phyloP scores from a whole-genome alignment of 2,797 vertebrate species.

The Sciurus vulgaris region DNA sequence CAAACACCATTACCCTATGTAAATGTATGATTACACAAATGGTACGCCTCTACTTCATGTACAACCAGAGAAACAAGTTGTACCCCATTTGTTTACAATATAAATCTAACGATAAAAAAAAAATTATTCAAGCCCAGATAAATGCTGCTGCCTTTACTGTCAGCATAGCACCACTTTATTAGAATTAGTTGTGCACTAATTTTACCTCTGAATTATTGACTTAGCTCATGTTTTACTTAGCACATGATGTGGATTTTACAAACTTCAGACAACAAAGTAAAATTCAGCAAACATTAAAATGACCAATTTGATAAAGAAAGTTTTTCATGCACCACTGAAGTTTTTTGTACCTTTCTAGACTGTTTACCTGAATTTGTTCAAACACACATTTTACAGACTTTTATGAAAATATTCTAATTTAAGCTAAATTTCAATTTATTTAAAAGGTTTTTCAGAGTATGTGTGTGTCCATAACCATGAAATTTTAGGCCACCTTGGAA shows the following conservation, averaged over 20 bases:
- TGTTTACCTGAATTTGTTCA: background rate
- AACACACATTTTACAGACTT: background rate
- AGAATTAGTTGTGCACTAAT: background rate
- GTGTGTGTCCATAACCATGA: background rate
- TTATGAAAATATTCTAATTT: slow-evolving; percentile 17
- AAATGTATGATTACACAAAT: too few species aligned
- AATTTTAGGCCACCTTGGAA: background rate
- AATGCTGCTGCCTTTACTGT: background rate
- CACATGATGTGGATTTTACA: background rate
- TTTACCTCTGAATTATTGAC: background rate
- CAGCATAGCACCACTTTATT: rapidly evolving
- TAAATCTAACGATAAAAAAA: background rate
- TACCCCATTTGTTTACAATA: too few species aligned
- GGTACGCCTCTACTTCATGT: too few species aligned
- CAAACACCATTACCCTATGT: too few species aligned
- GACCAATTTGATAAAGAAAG: background rate
- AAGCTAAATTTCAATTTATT: background rate
- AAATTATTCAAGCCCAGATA: background rate
- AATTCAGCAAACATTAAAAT: background rate
- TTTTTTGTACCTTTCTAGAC: background rate
- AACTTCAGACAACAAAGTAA: background rate
- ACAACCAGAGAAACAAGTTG: too few species aligned
- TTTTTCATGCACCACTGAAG: background rate
- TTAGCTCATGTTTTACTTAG: background rate
- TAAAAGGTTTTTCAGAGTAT: slow-evolving; percentile 10